Evolutionary conservation across 2,888 invertebrate species (phyloP), one percentile per base, ranked within the genome.

Genomic region (Limnephilus marmoratus): DNA sequence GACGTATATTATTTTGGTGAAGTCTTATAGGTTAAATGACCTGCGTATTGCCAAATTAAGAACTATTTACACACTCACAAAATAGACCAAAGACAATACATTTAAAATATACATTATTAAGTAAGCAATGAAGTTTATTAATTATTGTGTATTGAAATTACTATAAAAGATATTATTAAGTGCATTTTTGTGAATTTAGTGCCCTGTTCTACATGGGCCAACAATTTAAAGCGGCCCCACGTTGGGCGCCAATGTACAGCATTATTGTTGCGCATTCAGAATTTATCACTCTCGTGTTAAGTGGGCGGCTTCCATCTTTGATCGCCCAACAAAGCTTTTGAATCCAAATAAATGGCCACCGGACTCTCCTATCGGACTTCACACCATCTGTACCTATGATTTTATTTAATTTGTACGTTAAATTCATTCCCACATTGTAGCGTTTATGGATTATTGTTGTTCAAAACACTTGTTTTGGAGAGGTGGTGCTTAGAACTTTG

Each of bases 251-350:
- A 68, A 68, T 68, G 68, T 68, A 9, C 68, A n/a, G 9, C 68
- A 68, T 68, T 68, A 68, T 68, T 68, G 68, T 68, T 68, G 68
- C 68, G 68, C 68, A 68, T 68, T 68, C 68, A 68, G n/a, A 68
- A 68, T 68, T 68, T 68, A 68, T 68, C 68, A 68, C 68, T 68
- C n/a, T 9, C 68, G 9, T 68, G 68, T 68, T 68, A 68, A 68
- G 68, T 68, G 68, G 68, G 68, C 68, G 68, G 68, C 68, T 68
- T 68, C 68, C 68, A 68, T n/a, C 68, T 68, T 24, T 68, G 68
- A 68, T 68, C 68, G 68, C 68, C n/a, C 9, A 68, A 68, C 68
- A 68, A 68, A 68, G 68, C 68, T 68, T 68, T 68, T 68, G 24
- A 24, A 68, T 68, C n/a, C 68, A 68, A 68, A 68, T 68, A 68